Evolutionary conservation across 2,797 vertebrate species (phyloP).

Genomic region (Coregonus suidteri): DNA sequence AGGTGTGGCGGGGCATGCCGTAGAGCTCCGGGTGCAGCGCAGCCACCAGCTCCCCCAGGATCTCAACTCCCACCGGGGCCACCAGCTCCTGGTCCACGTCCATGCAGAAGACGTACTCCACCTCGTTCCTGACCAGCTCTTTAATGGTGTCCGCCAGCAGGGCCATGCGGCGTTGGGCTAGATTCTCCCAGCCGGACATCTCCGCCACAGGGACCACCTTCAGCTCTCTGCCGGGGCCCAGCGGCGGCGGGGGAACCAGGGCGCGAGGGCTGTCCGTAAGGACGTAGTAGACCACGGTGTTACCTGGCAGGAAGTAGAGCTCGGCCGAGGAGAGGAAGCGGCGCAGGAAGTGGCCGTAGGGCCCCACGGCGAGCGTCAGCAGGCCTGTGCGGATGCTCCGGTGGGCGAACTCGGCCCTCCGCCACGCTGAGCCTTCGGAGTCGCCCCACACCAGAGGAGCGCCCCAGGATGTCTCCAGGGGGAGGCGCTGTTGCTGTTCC

Average conservation of each 20-base stretch:
- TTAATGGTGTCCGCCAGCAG: slow-evolving; percentile 64
- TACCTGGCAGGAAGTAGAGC: slow-evolving; percentile 73
- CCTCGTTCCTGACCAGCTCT: slow-evolving; percentile 55
- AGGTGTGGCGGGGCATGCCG: slow-evolving; percentile 41
- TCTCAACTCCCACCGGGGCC: slow-evolving; percentile 74
- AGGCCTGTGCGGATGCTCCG: slow-evolving; percentile 52
- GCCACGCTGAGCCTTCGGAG: slow-evolving; percentile 40
- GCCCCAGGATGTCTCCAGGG: slow-evolving; percentile 67
- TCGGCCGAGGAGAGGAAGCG: slow-evolving; percentile 78
- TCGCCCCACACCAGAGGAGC: slow-evolving; percentile 77
- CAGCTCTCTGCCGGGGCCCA: slow-evolving; percentile 66
- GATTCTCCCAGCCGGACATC: slow-evolving; percentile 64
- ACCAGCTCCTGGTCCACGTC: slow-evolving; percentile 77
- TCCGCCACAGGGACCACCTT: slow-evolving; percentile 67
- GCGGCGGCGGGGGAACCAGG: slow-evolving; percentile 54
- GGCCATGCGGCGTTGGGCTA: slow-evolving; percentile 64
- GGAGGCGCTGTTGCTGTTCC: slow-evolving; percentile 19
- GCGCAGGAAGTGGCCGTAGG: slow-evolving; percentile 65
- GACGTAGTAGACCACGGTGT: slow-evolving; percentile 77
- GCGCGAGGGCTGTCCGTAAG: slow-evolving; percentile 74
- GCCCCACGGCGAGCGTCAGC: slow-evolving; percentile 70
- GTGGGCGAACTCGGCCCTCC: slow-evolving; percentile 53
- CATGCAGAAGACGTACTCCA: slow-evolving; percentile 75
- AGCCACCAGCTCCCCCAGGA: slow-evolving; percentile 73
- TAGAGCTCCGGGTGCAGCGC: slow-evolving; percentile 75